These are phyloP conservation scores for Melinaea menophilus DNA, from an alignment of 2,888 invertebrate genomes.

Conservation along the genomic window DNA sequence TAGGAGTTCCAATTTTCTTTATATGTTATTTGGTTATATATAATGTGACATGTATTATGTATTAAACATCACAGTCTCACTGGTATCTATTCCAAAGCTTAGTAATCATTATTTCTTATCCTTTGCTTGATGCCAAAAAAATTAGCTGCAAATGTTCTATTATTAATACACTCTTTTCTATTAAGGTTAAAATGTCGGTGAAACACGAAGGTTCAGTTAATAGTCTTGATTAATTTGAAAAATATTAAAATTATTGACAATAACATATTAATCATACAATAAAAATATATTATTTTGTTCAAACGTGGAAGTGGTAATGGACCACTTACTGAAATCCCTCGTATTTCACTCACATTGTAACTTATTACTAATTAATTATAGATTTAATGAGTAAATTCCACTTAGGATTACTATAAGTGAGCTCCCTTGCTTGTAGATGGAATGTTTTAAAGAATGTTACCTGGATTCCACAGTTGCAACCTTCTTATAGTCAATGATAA, in stretches of 20 bases:
- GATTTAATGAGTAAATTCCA: conserved; percentile 74
- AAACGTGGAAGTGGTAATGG: conserved; percentile 5
- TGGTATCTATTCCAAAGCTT: conserved; percentile 73
- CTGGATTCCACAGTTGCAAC: conserved; percentile 66
- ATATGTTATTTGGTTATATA: no score
- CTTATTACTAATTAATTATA: conserved; percentile 71
- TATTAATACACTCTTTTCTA: conserved; percentile 62
- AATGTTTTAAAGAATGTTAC: conserved; percentile 71
- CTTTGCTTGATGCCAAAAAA: conserved; percentile 76
- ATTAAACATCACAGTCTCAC: conserved; percentile 50
- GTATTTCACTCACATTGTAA: conserved; percentile 54
- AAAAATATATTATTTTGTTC: conserved; percentile 13
- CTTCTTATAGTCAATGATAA: conserved; percentile 72
- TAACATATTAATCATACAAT: conserved; percentile 17
- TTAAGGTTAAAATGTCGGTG: conserved; percentile 65
- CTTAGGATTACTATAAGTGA: conserved; percentile 68
- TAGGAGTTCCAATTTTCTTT: no score
- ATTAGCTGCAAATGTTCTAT: conserved; percentile 64
- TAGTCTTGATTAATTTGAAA: conserved; percentile 1
- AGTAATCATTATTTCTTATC: conserved; percentile 54
- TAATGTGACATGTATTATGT: not conserved
- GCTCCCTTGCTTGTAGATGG: conserved; percentile 73
- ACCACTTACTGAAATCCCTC: conserved; percentile 32
- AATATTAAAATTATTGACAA: conserved; percentile 17
- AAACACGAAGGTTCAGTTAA: conserved; percentile 43